Evolutionary conservation across 2,888 invertebrate genomes (phyloP), one percentile per base, ranked within the genome.

Genomic region (Drosophila prolongata): DNA sequence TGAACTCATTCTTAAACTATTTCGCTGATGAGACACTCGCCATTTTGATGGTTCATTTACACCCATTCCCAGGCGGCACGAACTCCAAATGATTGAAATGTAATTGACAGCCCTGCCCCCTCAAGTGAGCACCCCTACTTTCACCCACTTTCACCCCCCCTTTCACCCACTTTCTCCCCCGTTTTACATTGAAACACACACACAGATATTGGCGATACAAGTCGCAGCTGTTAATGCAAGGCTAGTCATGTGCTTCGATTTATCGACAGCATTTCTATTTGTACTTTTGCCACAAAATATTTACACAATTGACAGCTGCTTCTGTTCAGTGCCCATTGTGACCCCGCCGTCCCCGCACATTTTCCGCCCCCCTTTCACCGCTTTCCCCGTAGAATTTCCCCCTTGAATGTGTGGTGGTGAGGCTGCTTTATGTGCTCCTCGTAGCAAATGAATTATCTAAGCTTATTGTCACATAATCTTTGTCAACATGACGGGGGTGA

Each of bases 391-490:
- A 3, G 14, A 10, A n/a, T 46, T 46, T 5, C 13, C 4, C 24
- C 8, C 10, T 37, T 3, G 14, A 4, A 30, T 30, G 11, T 40
- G 27, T 13, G 49, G 0, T 66, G 55, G 56, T 56, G 52, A 35
- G 44, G 46, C 40, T 50, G 40, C 44, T 70, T 40, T 40, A 60
- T 56, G 42, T 61, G 72, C 50, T 38, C 38, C 64, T 59, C 71
- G 59, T 34, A 47, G 55, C 66, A 55, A 50, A 68, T 74, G 64
- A 74, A 76, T 88, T 82, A 84, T 86, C 79, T 72, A 42, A 79
- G 88, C 85, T 87, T 87, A 87, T 85, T 87, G 79, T 87, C 83
- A 79, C 67, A 87, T 82, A 76, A 84, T 86, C 83, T 79, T 71
- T 82, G 86, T 76, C 76, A 85, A 76, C 66, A 55, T 67, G 68